These are phyloP conservation scores for Macaria notata DNA, from an alignment of 2,888 invertebrate species.

Conservation along the genomic window DNA sequence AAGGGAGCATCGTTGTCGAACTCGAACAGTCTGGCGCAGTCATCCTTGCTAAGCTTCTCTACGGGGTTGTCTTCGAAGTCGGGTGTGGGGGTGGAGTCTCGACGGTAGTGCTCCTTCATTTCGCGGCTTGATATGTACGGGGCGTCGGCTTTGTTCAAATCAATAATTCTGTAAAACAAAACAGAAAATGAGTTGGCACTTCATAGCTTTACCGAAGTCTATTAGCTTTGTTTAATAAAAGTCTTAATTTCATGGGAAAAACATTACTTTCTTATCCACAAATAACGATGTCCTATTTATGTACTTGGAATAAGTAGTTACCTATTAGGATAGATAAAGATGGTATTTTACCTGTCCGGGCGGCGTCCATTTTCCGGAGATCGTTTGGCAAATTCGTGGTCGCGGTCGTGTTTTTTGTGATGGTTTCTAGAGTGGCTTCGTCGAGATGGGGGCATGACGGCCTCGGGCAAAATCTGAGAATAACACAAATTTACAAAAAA, in stretches of 20 bases:
- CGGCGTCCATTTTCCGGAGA: constrained; percentile 73
- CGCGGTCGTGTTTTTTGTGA: constrained; percentile 74
- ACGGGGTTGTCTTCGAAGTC: constrained; percentile 69
- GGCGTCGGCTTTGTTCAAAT: constrained; percentile 72
- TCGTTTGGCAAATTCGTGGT: constrained; percentile 62
- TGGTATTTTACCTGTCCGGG: constrained; percentile 61
- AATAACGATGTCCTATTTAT: too few relatives aligned
- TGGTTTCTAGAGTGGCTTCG: constrained; percentile 73
- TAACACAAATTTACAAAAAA: background rate
- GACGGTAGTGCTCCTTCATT: constrained; percentile 60
- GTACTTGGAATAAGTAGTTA: too few relatives aligned
- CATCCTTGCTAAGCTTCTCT: constrained; percentile 72
- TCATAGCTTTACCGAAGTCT: too few relatives aligned
- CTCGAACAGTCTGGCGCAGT: constrained; percentile 78
- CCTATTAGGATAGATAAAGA: too few relatives aligned
- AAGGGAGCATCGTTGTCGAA: constrained; percentile 82
- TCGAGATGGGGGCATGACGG: constrained; percentile 77
- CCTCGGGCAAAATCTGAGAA: constrained; percentile 70
- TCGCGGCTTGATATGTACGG: constrained; percentile 71
- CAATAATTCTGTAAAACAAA: constrained; percentile 65
- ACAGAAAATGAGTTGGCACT: too few relatives aligned
- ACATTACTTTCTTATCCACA: too few relatives aligned
- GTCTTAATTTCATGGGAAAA: too few relatives aligned
- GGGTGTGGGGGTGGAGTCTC: constrained; percentile 51
- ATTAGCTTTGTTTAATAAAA: too few relatives aligned